Percentiles rank a stretch among this genome's conserved stretches.
Evolutionary conservation across 2,888 invertebrate genomes (phyloP).

Genomic region (Subacronicta megacephala): DNA sequence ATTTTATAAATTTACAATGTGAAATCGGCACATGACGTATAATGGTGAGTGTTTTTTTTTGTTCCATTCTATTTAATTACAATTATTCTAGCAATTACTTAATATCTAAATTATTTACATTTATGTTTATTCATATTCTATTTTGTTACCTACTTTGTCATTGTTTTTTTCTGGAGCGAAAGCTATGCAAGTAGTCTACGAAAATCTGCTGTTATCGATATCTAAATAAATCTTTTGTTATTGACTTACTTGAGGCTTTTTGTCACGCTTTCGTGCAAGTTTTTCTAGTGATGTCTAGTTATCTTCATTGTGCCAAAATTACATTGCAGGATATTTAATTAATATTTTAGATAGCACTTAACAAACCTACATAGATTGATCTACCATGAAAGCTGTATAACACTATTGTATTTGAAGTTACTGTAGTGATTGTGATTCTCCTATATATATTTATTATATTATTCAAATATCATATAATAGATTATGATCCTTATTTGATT

Average conservation of each 20-base stretch:
- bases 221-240: slow-evolving; percentile 34
- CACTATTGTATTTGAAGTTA: too few species aligned
- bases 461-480: too few species aligned
- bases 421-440: too few species aligned
- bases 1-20: slow-evolving; percentile 68
- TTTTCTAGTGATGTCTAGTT: neutral
- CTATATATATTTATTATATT: too few species aligned
- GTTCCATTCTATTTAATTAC: slow-evolving; percentile 9
- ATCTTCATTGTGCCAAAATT: neutral
- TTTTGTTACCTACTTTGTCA: slow-evolving; percentile 11
- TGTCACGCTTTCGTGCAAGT: slow-evolving; percentile 6
- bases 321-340: neutral
- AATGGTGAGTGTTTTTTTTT: slow-evolving; percentile 70
- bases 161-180: slow-evolving; percentile 21
- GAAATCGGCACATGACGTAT: slow-evolving; percentile 70
- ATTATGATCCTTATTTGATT: too few species aligned
- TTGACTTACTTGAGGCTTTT: slow-evolving; percentile 30
- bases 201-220: slow-evolving; percentile 14
- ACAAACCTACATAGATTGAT: too few species aligned
- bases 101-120: slow-evolving; percentile 15
- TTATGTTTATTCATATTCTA: slow-evolving; percentile 10
- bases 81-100: slow-evolving; percentile 7
- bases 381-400: too few species aligned
- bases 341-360: neutral
- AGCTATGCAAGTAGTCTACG: neutral